A percentile compares a stretch with the other conserved stretches of the same genome.
phyloP scores from a whole-genome alignment of 2,888 invertebrate species.

The Agrypnus murinus region DNA sequence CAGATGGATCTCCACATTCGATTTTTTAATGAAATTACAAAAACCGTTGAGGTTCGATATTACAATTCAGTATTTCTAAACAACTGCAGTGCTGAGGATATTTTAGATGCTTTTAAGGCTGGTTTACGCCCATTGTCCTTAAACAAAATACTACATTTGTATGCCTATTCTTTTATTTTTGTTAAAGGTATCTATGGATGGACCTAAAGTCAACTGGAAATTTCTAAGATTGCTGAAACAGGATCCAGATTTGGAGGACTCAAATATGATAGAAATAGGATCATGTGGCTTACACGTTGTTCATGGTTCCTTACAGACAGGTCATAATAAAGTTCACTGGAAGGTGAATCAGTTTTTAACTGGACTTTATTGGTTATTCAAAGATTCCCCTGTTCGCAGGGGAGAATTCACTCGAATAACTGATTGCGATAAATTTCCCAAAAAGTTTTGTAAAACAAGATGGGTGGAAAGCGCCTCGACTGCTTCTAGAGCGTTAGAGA shows the following conservation, averaged over 20 bases:
- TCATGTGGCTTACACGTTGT: conserved; percentile 25
- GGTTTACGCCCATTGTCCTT: conserved; percentile 21
- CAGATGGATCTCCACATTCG: too few relatives aligned
- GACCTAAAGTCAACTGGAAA: too few relatives aligned
- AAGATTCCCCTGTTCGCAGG: conserved; percentile 9
- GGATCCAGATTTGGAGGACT: not conserved
- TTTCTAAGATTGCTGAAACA: not conserved
- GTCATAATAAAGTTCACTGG: conserved; percentile 12
- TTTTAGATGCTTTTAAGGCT: conserved; percentile 4
- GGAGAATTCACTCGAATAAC: not conserved
- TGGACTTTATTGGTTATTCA: conserved; percentile 28
- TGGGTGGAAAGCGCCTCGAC: conserved; percentile 11
- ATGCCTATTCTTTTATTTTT: too few relatives aligned
- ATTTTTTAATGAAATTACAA: too few relatives aligned
- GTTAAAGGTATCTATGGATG: conserved; percentile 14
- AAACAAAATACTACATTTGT: conserved; percentile 24
- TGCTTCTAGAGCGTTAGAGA: not conserved
- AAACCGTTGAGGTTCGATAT: not conserved
- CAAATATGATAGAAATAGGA: conserved; percentile 11
- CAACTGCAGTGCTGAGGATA: not conserved
- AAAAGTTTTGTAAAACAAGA: conserved; percentile 3
- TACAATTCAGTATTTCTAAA: conserved; percentile 4
- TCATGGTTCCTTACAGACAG: conserved; percentile 23
- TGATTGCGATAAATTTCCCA: conserved; percentile 1
- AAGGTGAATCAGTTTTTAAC: conserved; percentile 19